Base-by-base conservation (phyloP, 2,888 invertebrate genomes). In the Peribatodes rhomboidaria region DNA sequence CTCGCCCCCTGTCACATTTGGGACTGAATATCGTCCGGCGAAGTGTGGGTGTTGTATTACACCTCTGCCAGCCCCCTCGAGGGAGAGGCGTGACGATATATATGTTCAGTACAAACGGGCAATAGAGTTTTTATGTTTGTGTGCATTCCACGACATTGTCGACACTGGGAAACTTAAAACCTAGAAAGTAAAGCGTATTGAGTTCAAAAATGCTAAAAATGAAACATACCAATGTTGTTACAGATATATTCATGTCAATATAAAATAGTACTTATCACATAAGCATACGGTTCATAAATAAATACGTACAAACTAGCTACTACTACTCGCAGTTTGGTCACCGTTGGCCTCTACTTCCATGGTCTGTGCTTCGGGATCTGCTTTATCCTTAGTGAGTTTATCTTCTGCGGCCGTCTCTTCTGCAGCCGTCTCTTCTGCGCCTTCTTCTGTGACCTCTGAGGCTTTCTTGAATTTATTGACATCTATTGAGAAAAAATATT, bases 391-490 rank as follows among this genome's bases (percentile, higher is more conserved):
- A n/a, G 20, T 6, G 16, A 41, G 14, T 35, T 46, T 33, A 6
- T n/a, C 31, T 44, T 56, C 42, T 22, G 42, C n/a, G 3, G 7
- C 11, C 8, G 18, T 10, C 0, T 20, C 35, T 47, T 47, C 59
- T 49, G 58, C 27, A 22, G 31, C 71, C 14, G 72, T 22, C 0
- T 54, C 66, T 47, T 81, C 80, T 1, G 73, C 71, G n/a, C 78
- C 77, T 6, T 33, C 50, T 0, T 72, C 73, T 68, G 11, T 80
- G 78, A 79, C 83, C 3, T 88, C 88, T 4, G 94, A 89, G 1
- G 89, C 94, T 80, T 96, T 96, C 82, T 96, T 95, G 80, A 96
- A 97, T 86, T 97, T 96, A 77, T 96, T 96, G 39, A 95, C 92
- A 78, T 96, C 96, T 96, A 83, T 16, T 89, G 87, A 69, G 50